These are phyloP conservation scores for Antheraea pernyi DNA, from an alignment of 1,140 invertebrate species.

Conservation along the genomic window DNA sequence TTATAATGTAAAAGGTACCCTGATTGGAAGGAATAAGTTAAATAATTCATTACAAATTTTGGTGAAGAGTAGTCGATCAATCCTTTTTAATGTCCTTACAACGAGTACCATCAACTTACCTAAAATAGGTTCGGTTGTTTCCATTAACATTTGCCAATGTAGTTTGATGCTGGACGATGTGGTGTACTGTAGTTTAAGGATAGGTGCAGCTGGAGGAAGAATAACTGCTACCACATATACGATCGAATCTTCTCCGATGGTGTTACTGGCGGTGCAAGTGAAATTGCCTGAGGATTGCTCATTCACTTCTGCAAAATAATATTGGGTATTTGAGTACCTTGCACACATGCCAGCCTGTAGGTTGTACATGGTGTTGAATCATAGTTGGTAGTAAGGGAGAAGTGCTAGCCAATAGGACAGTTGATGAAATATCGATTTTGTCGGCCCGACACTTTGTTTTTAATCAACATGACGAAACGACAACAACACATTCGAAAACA, in stretches of 20 bases:
- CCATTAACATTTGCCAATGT: conserved; percentile 82
- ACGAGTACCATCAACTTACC: conserved; percentile 65
- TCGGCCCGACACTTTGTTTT: too few relatives aligned
- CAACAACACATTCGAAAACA: too few relatives aligned
- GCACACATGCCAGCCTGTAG: neutral
- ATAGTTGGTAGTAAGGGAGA: too few relatives aligned
- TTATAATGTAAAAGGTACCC: conserved; percentile 85
- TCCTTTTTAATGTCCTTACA: too few relatives aligned
- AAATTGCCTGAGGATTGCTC: conserved; percentile 87
- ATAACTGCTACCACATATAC: conserved; percentile 85
- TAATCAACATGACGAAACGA: too few relatives aligned
- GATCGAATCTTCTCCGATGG: conserved; percentile 88
- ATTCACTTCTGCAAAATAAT: conserved; percentile 77
- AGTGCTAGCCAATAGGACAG: too few relatives aligned
- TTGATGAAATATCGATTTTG: too few relatives aligned
- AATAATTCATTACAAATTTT: neutral
- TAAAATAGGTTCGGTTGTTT: conserved; percentile 83
- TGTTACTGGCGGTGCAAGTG: conserved; percentile 87
- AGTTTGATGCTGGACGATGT: conserved; percentile 83
- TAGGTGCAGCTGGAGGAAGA: conserved; percentile 83
- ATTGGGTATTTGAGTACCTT: neutral
- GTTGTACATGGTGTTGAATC: too few relatives aligned
- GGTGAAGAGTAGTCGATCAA: too few relatives aligned
- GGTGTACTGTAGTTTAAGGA: conserved; percentile 83
- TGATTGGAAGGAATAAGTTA: conserved; percentile 37